Evolutionary conservation across 2,888 invertebrate species (phyloP), one percentile per base, ranked within the genome.

Genomic region (Polymixis lichenea): DNA sequence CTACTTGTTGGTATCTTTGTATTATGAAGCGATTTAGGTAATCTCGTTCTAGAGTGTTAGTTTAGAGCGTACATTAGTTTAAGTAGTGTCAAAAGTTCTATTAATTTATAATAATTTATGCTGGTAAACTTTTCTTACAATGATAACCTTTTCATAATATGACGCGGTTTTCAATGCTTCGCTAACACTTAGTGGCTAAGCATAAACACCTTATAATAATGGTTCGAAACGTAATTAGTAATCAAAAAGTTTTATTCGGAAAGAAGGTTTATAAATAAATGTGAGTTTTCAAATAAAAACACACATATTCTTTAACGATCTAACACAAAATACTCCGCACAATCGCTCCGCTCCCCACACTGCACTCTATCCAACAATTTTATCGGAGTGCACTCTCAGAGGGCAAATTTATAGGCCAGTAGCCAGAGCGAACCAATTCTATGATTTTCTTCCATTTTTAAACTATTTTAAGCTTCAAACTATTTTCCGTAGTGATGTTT

Each of bases 351-450:
- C 46, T 71, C 55, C 7, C 0, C 58, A 72, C 62, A 8, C 13
- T 64, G 67, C 1, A 1, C 51, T n/a, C 17, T 19, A 19, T 55
- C 38, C 4, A 13, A 49, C 13, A 49, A 49, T 58, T 43, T 60
- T 58, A 66, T 56, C 61, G 46, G 17, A 7, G 51, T 69, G 67
- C 80, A 53, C 71, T 71, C 62, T 65, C 65, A 38, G 76, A 53
- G 66, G 72, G 53, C 43, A 49, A 74, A 58, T 73, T 66, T 55
- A 70, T 69, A 55, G 74, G 46, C 49, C 78, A 70, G 78, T 55
- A 69, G 74, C 58, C 13, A 56, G 65, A 71, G 66, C 25, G 68
- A 78, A 64, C 72, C 82, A 73, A 72, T 82, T 74, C 68, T 71
- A 46, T 72, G 68, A 75, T 75, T 79, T 61, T 49, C 38, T 69